Evolutionary conservation across 2,113 vertebrate species (phyloP).

Genomic region (Dipodomys stephensi): DNA sequence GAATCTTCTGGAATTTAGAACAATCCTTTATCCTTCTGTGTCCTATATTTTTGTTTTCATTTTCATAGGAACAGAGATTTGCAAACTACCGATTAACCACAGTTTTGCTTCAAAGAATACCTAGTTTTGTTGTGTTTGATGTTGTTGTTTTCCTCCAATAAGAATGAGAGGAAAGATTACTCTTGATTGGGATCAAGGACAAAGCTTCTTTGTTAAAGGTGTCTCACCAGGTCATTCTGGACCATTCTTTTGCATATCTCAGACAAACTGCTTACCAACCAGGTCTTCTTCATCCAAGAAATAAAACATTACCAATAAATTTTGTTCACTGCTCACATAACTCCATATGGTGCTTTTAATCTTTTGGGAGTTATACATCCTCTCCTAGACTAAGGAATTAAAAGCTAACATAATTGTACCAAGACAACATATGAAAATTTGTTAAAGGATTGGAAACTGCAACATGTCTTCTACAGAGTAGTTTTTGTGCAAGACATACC

Average conservation of each 20-base stretch:
- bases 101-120: neutral
- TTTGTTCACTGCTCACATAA: neutral
- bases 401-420: neutral
- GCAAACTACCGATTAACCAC: neutral
- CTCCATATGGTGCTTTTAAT: neutral
- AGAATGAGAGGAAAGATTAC: neutral
- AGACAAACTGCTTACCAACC: neutral
- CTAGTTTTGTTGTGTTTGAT: neutral
- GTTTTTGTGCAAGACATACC: neutral
- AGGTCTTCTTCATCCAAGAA: slow-evolving; percentile 1
- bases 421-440: neutral
- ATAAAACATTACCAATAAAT: neutral
- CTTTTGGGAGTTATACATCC: neutral
- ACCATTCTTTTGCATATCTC: neutral
- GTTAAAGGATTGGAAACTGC: neutral
- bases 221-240: neutral
- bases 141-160: neutral
- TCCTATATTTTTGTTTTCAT: neutral
- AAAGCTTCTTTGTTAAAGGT: neutral
- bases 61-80: neutral
- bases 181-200: slow-evolving; percentile 2
- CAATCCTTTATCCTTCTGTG: neutral
- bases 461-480: neutral
- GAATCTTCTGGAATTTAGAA: neutral
- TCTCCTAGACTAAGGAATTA: neutral